These are phyloP conservation scores for Petrolisthes manimaculis DNA, from an alignment of 2,888 invertebrate species.

Conservation along the genomic window DNA sequence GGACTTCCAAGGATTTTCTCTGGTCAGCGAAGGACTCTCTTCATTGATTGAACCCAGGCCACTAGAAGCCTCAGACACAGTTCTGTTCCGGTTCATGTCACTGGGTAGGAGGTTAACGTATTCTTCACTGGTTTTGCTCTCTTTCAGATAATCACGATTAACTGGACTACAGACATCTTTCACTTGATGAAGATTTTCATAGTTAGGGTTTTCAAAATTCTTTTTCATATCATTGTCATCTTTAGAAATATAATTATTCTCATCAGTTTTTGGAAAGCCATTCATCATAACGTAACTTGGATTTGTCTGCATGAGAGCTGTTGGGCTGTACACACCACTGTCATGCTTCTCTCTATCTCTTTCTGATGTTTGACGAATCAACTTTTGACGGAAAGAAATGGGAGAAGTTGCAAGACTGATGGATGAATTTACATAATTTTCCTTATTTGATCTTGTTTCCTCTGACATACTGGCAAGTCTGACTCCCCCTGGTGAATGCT, in stretches of 20 bases:
- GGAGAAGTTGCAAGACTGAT: background rate
- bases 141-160: conserved; percentile 17
- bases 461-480: background rate
- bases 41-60: conserved; percentile 43
- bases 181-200: conserved; percentile 4
- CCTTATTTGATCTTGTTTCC: background rate
- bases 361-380: background rate
- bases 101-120: conserved; percentile 39
- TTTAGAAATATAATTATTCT: conserved; percentile 33
- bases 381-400: background rate
- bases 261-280: conserved; percentile 31
- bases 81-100: conserved; percentile 24
- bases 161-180: background rate
- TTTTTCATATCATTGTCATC: conserved; percentile 1
- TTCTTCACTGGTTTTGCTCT: conserved; percentile 18
- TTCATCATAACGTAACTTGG: conserved; percentile 40
- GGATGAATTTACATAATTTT: background rate
- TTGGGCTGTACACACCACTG: conserved; percentile 55
- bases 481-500: background rate
- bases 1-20: background rate
- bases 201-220: background rate
- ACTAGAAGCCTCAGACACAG: conserved; percentile 48
- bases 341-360: conserved; percentile 48
- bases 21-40: conserved; percentile 26
- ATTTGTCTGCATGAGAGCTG: conserved; percentile 39